Evolutionary conservation across 1,140 invertebrate genomes (phyloP), one percentile per base, ranked within the genome.

Genomic region (Acromyrmex heyeri): DNA sequence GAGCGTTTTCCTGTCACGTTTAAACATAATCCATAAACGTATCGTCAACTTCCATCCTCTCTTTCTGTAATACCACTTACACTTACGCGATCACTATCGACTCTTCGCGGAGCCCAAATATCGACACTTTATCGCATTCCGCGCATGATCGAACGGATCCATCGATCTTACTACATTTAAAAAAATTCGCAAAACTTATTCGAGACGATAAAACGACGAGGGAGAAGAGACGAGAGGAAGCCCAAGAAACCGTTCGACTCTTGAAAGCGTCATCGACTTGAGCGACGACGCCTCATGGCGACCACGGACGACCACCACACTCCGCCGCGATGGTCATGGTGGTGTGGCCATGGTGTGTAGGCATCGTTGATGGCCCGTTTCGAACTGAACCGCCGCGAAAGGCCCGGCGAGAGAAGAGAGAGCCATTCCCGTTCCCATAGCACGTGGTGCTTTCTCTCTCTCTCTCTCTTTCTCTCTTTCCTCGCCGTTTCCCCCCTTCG

Each of bases 381-480:
- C 90, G 91, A 95, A 95, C 94, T 95, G 94, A 81, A 81, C 77
- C 48, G 77, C 48, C 48, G 65, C 65, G 77, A 94, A 90, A 83
- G 69, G 88, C 88, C 88, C 91, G 79, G 76, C 89, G 83, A 86
- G 83, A 88, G 90, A 88, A 87, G 87, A 90, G 92, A 92, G 91
- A 92, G 91, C 92, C 91, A 92, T 93, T 94, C 93, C 93, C 91
- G 91, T 94, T 94, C 93, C 93, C 93, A 94, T 93, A 94, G 92
- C 94, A 95, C 94, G 94, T 95, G 94, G 93, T 92, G 89, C 88
- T 92, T 83, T 85, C 77, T 91, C 81, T 73, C 34, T 85, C 81
- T 91, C 77, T 81, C 88, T 88, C 87, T 88, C 30, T 44, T 70
- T 83, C 59, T 30, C 30, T 30, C 65, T 73, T 55, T 18, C 64